phyloP scores from a whole-genome alignment of 2,888 invertebrate species.

The Branchipolynoe longqiensis region DNA sequence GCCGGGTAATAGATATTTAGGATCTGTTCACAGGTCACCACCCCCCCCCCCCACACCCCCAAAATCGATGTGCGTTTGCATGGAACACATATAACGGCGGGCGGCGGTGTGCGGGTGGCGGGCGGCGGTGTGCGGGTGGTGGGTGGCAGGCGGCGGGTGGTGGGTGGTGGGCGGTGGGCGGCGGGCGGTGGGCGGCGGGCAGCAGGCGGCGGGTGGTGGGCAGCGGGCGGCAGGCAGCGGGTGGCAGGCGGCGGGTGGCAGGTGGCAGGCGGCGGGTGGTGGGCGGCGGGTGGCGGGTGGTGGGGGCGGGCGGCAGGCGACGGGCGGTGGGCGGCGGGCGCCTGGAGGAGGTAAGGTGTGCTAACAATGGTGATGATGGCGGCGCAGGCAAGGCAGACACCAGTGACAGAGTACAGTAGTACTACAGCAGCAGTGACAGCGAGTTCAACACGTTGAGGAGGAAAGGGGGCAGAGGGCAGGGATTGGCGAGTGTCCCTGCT shows the following conservation, averaged over 20 bases:
- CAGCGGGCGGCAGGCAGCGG: not conserved
- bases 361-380: no score
- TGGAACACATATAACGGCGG: slow-evolving; percentile 22
- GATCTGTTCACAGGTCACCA: not conserved
- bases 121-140: not conserved
- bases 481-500: no score
- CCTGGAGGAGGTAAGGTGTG: not conserved
- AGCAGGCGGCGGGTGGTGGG: not conserved
- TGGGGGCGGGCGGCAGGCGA: not conserved
- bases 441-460: no score
- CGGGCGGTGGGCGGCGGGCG: not conserved
- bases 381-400: no score
- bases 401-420: no score
- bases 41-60: not conserved
- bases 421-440: no score
- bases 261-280: not conserved
- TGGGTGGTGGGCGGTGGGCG: not conserved
- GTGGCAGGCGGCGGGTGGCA: not conserved
- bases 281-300: not conserved
- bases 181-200: not conserved
- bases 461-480: no score
- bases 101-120: not conserved
- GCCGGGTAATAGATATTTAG: slow-evolving; percentile 42
- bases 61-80: slow-evolving; percentile 44
- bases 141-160: not conserved